Percentiles rank a stretch among this genome's conserved stretches.
Evolutionary conservation across 2,797 vertebrate species (phyloP).

Genomic region (Clamator glandarius): DNA sequence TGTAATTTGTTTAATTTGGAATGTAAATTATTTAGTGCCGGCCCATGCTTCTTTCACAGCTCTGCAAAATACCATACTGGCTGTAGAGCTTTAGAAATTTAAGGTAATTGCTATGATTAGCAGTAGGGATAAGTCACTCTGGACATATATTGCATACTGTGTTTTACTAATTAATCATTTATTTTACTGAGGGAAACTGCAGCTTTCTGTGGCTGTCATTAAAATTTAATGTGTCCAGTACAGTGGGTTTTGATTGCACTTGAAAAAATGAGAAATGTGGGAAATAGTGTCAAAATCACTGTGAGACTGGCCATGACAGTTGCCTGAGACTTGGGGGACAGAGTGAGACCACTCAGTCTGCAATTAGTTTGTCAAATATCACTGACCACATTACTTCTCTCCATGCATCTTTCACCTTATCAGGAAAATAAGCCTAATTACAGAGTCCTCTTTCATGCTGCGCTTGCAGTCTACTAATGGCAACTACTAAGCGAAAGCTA

Average conservation of each 20-base stretch:
- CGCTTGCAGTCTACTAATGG: not conserved
- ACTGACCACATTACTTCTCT: not conserved
- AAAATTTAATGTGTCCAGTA: not conserved
- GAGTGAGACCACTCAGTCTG: not conserved
- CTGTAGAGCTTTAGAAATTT: not conserved
- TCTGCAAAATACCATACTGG: not conserved
- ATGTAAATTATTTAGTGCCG: not conserved
- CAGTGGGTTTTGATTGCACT: not conserved
- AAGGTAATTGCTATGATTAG: constrained; percentile 8
- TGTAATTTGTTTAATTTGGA: not conserved
- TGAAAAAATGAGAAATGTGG: not conserved
- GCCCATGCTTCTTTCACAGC: not conserved
- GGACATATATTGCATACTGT: not conserved
- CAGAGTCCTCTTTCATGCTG: not conserved
- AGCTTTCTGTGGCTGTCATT: constrained; percentile 9
- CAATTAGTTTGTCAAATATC: not conserved
- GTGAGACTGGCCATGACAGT: not conserved
- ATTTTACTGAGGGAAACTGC: constrained; percentile 22
- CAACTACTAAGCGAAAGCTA: not conserved
- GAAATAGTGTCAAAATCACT: not conserved
- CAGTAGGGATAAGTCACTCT: not conserved
- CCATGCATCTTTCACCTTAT: constrained; percentile 16
- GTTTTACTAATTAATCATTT: constrained; percentile 58
- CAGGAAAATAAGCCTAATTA: constrained; percentile 21
- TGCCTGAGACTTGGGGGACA: not conserved